Evolutionary conservation across 1,140 invertebrate species (phyloP).

Genomic region (Ceratina japonica): DNA sequence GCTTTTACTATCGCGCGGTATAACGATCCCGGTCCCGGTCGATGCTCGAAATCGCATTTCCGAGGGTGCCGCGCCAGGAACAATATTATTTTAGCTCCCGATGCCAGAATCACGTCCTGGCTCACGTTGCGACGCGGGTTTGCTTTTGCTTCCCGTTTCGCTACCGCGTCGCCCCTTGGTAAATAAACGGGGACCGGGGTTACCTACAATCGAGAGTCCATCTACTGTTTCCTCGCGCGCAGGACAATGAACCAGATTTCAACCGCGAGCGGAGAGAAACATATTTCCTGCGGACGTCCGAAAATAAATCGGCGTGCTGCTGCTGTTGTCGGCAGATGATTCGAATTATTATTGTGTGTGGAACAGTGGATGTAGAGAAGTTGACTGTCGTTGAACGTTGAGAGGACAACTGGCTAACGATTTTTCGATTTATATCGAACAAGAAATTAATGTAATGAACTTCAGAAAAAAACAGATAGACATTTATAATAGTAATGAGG

Average conservation of each 20-base stretch:
- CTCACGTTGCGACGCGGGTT: conserved; percentile 39
- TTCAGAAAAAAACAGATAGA: too few relatives aligned
- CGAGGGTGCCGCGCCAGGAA: conserved; percentile 60
- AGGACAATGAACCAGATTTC: conserved; percentile 44
- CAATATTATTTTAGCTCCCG: conserved; percentile 73
- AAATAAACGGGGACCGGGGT: conserved; percentile 54
- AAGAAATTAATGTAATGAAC: too few relatives aligned
- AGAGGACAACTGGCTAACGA: neutral
- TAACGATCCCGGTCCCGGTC: conserved; percentile 20
- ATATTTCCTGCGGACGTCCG: conserved; percentile 8
- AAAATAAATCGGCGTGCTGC: neutral
- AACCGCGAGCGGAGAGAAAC: conserved; percentile 6
- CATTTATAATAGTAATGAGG: too few relatives aligned
- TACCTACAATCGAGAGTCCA: conserved; percentile 41
- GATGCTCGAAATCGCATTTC: conserved; percentile 54
- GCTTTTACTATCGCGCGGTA: conserved; percentile 42
- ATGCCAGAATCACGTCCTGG: conserved; percentile 58
- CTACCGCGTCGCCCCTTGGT: conserved; percentile 41
- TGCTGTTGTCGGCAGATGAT: neutral
- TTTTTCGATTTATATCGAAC: neutral
- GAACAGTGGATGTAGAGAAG: neutral
- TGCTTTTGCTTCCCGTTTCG: conserved; percentile 57
- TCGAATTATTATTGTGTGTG: neutral
- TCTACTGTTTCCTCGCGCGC: conserved; percentile 11
- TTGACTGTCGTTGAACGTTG: neutral